These are phyloP conservation scores for Quadroppia sp. DNA, from an alignment of 2,888 invertebrate genomes.

Conservation along the genomic window DNA sequence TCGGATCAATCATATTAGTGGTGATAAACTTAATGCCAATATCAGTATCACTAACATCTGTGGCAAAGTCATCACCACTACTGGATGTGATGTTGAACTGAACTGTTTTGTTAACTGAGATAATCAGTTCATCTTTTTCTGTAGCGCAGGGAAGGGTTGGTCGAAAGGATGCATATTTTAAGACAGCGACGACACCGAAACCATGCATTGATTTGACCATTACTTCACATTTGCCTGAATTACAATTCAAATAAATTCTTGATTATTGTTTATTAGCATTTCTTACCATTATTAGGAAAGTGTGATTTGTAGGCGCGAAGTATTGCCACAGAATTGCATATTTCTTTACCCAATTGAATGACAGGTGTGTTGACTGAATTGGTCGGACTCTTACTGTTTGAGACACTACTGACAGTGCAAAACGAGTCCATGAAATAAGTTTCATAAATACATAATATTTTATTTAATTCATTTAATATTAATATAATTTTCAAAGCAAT, in stretches of 20 bases:
- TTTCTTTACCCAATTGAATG: constrained; percentile 20
- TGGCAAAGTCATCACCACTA: not conserved
- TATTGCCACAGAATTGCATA: constrained; percentile 16
- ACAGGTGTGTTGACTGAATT: not conserved
- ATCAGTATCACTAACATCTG: constrained; percentile 15
- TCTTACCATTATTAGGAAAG: constrained; percentile 29
- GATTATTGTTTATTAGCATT: not conserved
- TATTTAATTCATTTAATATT: not conserved
- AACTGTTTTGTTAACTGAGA: not conserved
- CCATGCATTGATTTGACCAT: constrained; percentile 7
- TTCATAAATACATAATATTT: constrained; percentile 3
- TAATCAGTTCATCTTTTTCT: not conserved
- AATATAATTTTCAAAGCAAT: not conserved
- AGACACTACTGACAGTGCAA: not conserved
- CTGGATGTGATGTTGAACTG: constrained; percentile 16
- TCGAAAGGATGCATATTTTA: constrained; percentile 19
- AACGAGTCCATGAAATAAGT: constrained; percentile 24
- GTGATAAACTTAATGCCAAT: constrained; percentile 9
- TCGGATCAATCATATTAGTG: not conserved
- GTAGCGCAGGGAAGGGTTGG: not conserved
- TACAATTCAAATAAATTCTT: not conserved
- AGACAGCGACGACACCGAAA: not conserved
- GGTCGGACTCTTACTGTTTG: not conserved
- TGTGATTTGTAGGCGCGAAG: not conserved
- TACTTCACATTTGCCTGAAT: constrained; percentile 23